Evolutionary conservation across 2,113 vertebrate genomes (phyloP), one percentile per base, ranked within the genome.

Genomic region (Hassar affinis): DNA sequence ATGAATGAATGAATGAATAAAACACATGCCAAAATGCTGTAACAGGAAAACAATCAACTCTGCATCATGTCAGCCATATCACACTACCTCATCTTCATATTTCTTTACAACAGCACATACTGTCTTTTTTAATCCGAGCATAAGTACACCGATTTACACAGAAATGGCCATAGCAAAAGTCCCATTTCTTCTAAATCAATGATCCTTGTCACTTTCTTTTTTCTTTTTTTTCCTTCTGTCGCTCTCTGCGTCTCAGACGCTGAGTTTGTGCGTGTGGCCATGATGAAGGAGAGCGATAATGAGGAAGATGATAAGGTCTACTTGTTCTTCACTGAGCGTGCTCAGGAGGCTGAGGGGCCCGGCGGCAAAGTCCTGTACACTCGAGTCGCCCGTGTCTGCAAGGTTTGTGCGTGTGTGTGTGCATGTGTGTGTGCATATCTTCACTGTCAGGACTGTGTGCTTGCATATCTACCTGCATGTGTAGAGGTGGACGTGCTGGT

Each of bases 271-370:
- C 92, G 91, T 91, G 94, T 95, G 87, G 90, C 93, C 89, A 85
- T 93, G 47, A 90, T 95, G 91, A 92, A 94, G 84, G 94, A 95
- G 90, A 95, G 94, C 82, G 94, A 94, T 93, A 95, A 95, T 88
- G 92, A 92, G 25, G 94, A 95, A 78, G 94, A 95, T 17, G 94
- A 95, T 92, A 95, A 95, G 89, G 93, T 95, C 80, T 95, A 95
- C 80, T 87, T 94, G 87, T 95, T 95, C 91, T 95, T 95, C 91
- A 94, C 93, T 20, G 94, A 95, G 91, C 93, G 91, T 0, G 94
- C 94, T 80, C 94, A 94, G 88, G 94, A 95, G 88, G 92, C 93
- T 15, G 94, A 95, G 78, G 92, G 92, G 49, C 90, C 92, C 27
- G 92, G 91, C 74, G 94, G 94, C 81, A 95, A 95, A 85, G 94